Evolutionary conservation across 2,113 vertebrate species (phyloP), one percentile per base, ranked within the genome.

Genomic region (Cephalophus harveyi): DNA sequence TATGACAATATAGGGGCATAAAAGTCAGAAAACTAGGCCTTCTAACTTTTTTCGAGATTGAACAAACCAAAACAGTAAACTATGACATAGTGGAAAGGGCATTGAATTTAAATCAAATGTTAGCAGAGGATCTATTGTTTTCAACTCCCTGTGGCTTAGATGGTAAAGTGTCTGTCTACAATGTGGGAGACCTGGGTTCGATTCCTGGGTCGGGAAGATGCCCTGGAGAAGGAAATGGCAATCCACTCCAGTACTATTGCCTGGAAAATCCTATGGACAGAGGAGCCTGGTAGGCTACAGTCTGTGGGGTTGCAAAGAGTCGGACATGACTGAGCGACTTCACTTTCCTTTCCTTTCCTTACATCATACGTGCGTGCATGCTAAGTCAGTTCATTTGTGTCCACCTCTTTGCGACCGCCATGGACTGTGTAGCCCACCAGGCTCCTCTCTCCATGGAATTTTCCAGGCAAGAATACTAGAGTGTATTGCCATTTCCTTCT

Each of bases 21-120:
- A 33, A 33, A 7, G 64, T 87, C 62, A 87, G 52, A 48, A 74
- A 64, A 81, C 19, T 55, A 55, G 57, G n/a, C 7, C 3, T 84
- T 16, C 19, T 90, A 74, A 90, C 9, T 33, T 62, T 79, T 87
- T 30, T 23, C 13, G 71, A 87, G 36, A 57, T 85, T 54, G 92
- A 94, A 54, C 13, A 85, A 94, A 62, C 17, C 62, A 43, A 94
- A 92, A 59, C 43, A 94, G n/a, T 88, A 96, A 91, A 81, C 59
- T 82, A 52, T 25, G 21, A 91, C 52, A 52, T 3, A 85, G 57
- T 60, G 21, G 62, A 85, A 64, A 79, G 40, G 21, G 15, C 21
- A 46, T 0, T 57, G 48, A 10, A 30, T 74, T 85, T 33, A 94
- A 87, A 94, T 62, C 30, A 84, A 87, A 30, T 48, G 7, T 2